A percentile compares a stretch with the other conserved stretches of the same genome.
phyloP scores from a whole-genome alignment of 2,113 vertebrate species.

The Oncorhynchus gorbuscha region DNA sequence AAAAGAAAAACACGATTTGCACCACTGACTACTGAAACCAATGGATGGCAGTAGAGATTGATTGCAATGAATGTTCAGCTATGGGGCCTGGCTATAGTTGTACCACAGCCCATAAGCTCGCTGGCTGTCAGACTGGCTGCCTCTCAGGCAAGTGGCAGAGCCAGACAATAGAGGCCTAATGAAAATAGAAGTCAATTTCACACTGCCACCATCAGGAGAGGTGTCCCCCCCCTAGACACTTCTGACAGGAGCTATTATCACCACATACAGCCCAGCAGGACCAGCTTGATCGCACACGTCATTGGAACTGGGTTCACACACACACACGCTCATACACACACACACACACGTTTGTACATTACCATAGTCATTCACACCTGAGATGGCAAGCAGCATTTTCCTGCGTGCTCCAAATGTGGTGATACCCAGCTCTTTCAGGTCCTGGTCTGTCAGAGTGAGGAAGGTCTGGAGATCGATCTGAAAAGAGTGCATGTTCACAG shows the following conservation, averaged over 20 bases:
- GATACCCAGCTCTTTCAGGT: slow-evolving; percentile 96
- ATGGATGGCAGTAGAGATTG: not conserved
- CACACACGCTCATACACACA: not conserved
- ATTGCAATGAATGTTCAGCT: not conserved
- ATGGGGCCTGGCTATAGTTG: slow-evolving; percentile 4
- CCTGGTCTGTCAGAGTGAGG: slow-evolving; percentile 95
- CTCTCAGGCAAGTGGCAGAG: slow-evolving; percentile 2
- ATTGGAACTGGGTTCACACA: slow-evolving; percentile 8
- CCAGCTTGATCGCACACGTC: not conserved
- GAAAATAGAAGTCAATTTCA: slow-evolving; percentile 29
- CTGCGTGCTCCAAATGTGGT: slow-evolving; percentile 96
- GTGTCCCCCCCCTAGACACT: not conserved
- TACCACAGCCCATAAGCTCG: no score
- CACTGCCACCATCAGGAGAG: not conserved
- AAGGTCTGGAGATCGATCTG: slow-evolving; percentile 99
- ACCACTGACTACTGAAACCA: slow-evolving; percentile 2
- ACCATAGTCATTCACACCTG: slow-evolving; percentile 74
- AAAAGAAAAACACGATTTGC: not conserved
- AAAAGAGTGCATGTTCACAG: slow-evolving; percentile 18
- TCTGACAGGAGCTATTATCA: not conserved
- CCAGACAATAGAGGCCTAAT: slow-evolving; percentile 27
- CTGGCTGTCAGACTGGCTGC: not conserved
- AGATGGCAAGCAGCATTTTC: slow-evolving; percentile 99
- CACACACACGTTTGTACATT: not conserved
- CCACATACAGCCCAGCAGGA: not conserved